Percentiles rank a stretch among this genome's conserved stretches.
Conservation (phyloP, 2,113 vertebrate species). For the Sterna hirundo region DNA sequence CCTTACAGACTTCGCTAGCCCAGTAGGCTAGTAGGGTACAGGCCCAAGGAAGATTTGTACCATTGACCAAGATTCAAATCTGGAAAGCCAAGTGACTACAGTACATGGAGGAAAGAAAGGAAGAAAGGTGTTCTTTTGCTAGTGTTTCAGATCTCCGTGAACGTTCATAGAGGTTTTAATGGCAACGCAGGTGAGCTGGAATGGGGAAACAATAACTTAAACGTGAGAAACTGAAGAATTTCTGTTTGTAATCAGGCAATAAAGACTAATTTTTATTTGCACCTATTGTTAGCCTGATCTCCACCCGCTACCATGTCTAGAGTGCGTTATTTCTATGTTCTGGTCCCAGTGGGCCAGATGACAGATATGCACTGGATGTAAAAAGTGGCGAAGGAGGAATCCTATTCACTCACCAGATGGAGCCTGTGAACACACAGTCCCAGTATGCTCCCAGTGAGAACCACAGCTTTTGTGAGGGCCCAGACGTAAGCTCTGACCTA, state of each 20-base stretch:
- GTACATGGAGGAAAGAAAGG: neutral
- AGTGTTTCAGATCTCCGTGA: neutral
- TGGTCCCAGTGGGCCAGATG: neutral
- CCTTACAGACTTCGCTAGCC: neutral
- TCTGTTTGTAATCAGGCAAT: neutral
- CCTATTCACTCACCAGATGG: neutral
- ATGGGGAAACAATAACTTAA: rapidly evolving
- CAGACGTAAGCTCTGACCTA: neutral
- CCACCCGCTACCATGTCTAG: neutral
- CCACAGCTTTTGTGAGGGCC: neutral
- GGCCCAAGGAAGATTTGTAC: neutral
- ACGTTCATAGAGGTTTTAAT: neutral
- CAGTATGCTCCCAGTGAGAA: neutral
- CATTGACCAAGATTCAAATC: neutral
- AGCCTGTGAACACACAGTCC: neutral
- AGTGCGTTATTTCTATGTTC: neutral
- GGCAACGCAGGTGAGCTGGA: neutral
- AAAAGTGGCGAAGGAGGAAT: neutral
- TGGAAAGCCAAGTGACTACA: neutral
- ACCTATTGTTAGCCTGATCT: neutral
- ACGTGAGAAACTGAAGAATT: neutral
- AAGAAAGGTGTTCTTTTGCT: neutral
- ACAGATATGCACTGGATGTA: neutral
- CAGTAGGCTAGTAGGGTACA: neutral
- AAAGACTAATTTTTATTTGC: neutral